These are phyloP conservation scores for Onychomys torridus DNA, from an alignment of 2,797 vertebrate genomes.

Conservation along the genomic window DNA sequence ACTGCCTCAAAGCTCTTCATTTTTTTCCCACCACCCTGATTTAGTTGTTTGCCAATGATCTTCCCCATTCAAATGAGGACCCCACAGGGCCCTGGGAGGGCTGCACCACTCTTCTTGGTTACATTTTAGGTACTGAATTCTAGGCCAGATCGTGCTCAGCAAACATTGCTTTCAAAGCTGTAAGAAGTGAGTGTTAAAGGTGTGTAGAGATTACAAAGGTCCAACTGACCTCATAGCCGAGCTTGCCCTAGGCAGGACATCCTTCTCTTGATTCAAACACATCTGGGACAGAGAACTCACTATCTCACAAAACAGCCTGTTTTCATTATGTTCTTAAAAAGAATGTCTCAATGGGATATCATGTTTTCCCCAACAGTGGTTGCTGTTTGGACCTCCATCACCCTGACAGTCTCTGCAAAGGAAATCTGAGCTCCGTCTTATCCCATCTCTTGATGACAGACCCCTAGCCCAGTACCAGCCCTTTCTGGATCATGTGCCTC, in stretches of 20 bases:
- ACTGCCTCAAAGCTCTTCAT: neutral
- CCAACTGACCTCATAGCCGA: neutral
- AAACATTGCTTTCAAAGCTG: neutral
- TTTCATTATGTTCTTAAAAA: neutral
- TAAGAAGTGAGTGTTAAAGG: neutral
- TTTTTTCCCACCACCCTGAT: neutral
- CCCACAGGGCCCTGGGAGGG: neutral
- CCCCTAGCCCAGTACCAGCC: neutral
- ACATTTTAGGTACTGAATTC: neutral
- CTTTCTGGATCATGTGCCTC: neutral
- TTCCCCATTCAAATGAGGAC: neutral
- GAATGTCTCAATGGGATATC: neutral
- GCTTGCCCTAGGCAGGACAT: neutral
- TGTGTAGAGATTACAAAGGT: neutral
- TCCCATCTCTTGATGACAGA: neutral
- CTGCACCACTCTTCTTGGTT: neutral
- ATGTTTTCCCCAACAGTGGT: accelerated
- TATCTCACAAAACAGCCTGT: neutral
- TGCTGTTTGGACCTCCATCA: neutral
- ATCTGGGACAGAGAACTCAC: neutral
- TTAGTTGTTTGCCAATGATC: neutral
- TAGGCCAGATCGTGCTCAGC: neutral
- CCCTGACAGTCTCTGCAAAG: neutral
- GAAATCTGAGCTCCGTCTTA: accelerated
- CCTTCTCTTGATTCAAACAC: neutral